Conservation (phyloP, 2,888 invertebrate species). For the Gasteruption jaculator region DNA sequence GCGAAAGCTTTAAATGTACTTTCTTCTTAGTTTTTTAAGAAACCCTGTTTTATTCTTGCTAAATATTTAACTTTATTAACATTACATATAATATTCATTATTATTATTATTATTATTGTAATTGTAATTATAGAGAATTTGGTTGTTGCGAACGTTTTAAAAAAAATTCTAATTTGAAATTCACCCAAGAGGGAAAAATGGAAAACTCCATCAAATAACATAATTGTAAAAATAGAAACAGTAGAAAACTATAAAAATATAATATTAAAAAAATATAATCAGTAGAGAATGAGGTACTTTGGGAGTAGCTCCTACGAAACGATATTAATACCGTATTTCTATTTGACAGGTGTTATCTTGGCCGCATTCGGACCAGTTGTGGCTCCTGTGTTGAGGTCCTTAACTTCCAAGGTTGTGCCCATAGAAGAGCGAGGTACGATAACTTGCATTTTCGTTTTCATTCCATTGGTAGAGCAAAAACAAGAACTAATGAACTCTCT, state of each 20-base stretch:
- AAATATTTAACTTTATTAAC: constrained; percentile 1
- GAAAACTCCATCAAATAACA: too few species aligned
- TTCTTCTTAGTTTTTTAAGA: neutral
- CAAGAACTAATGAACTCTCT: neutral
- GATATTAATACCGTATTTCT: neutral
- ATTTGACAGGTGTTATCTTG: constrained; percentile 64
- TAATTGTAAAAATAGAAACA: too few species aligned
- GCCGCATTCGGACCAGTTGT: constrained; percentile 76
- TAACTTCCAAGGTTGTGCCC: constrained; percentile 74
- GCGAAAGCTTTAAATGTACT: neutral
- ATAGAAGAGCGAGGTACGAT: constrained; percentile 64
- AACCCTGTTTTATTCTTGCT: neutral
- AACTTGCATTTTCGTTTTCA: neutral
- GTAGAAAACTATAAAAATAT: too few species aligned
- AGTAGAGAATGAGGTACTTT: neutral
- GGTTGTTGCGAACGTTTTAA: too few species aligned
- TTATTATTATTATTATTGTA: neutral
- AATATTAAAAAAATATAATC: too few species aligned
- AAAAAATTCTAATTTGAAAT: too few species aligned
- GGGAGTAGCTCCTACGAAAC: too few species aligned
- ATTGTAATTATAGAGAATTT: neutral
- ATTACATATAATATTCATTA: neutral
- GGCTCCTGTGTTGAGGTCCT: constrained; percentile 74
- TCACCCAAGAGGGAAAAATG: too few species aligned
- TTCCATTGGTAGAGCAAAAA: neutral